These are phyloP conservation scores for Prorops nasuta DNA, from an alignment of 1,140 invertebrate genomes.

Conservation along the genomic window DNA sequence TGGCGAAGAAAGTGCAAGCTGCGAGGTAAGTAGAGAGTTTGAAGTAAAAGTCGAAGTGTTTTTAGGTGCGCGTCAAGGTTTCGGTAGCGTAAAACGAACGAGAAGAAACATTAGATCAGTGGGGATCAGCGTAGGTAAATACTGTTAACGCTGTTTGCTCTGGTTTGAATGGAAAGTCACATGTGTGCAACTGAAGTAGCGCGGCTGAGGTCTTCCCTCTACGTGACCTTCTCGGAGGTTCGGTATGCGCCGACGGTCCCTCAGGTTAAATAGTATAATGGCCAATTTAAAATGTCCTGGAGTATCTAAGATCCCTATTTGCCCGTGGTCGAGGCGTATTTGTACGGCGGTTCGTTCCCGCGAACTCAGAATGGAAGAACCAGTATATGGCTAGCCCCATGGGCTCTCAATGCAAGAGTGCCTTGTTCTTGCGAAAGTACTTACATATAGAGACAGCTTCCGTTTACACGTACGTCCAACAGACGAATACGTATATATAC, in stretches of 20 bases:
- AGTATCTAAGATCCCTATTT: conserved; percentile 51
- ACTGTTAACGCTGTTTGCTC: conserved; percentile 49
- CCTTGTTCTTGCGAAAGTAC: conserved; percentile 13
- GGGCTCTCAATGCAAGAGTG: conserved; percentile 29
- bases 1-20: no score
- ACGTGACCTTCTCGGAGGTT: conserved; percentile 20
- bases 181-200: conserved; percentile 33
- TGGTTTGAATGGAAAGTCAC: conserved; percentile 39
- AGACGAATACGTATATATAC: no score
- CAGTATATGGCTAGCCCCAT: conserved; percentile 31
- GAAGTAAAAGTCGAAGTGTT: no score
- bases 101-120: conserved; percentile 40
- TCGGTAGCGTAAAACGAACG: conserved; percentile 8
- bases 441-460: no score
- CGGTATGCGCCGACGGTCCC: conserved; percentile 30
- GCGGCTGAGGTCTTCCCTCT: conserved; percentile 15
- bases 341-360: conserved; percentile 38
- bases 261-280: conserved; percentile 58
- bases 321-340: conserved; percentile 42
- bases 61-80: no score
- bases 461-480: no score
- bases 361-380: conserved; percentile 32
- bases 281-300: conserved; percentile 55
- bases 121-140: conserved; percentile 43
- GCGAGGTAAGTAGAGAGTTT: no score